Evolutionary conservation across 1,140 invertebrate genomes (phyloP).

Genomic region (Drosophila willistoni): DNA sequence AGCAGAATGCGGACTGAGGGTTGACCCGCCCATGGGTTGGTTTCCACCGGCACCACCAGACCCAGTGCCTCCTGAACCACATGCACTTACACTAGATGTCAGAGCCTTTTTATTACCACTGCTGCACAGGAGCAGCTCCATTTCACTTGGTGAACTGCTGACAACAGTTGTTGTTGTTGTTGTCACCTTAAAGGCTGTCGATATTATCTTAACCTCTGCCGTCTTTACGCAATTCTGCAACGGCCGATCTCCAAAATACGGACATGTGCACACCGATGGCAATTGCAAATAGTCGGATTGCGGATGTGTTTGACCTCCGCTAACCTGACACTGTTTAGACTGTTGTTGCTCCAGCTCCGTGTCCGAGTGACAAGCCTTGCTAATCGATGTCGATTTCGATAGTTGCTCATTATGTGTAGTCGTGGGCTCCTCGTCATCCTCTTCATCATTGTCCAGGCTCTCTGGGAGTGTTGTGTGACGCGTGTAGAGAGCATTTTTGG

Average conservation of each 20-base stretch:
- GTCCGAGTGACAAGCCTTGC: conserved; percentile 67
- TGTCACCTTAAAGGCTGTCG: conserved; percentile 74
- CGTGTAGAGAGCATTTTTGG: conserved; percentile 66
- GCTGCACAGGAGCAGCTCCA: conserved; percentile 67
- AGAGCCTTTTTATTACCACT: conserved; percentile 43
- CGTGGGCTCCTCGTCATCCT: background rate
- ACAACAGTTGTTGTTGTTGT: conserved; percentile 58
- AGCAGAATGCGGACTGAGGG: conserved; percentile 50
- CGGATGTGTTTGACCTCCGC: conserved; percentile 47
- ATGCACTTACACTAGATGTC: conserved; percentile 56
- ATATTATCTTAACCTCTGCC: conserved; percentile 85
- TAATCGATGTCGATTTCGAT: conserved; percentile 17
- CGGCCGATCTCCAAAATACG: conserved; percentile 88
- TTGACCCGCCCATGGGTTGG: conserved; percentile 12
- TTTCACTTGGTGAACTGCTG: conserved; percentile 72
- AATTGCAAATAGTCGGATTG: conserved; percentile 84
- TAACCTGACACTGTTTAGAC: conserved; percentile 25
- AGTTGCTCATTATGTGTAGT: background rate
- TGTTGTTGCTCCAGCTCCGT: conserved; percentile 60
- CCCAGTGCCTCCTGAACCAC: conserved; percentile 6
- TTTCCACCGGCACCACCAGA: background rate
- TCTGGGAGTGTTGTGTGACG: conserved; percentile 60
- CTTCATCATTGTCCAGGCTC: conserved; percentile 51
- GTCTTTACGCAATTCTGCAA: conserved; percentile 81
- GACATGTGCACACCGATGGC: conserved; percentile 90